Evolutionary conservation across 2,888 invertebrate genomes (phyloP).

Genomic region (Amphipoea oculea): DNA sequence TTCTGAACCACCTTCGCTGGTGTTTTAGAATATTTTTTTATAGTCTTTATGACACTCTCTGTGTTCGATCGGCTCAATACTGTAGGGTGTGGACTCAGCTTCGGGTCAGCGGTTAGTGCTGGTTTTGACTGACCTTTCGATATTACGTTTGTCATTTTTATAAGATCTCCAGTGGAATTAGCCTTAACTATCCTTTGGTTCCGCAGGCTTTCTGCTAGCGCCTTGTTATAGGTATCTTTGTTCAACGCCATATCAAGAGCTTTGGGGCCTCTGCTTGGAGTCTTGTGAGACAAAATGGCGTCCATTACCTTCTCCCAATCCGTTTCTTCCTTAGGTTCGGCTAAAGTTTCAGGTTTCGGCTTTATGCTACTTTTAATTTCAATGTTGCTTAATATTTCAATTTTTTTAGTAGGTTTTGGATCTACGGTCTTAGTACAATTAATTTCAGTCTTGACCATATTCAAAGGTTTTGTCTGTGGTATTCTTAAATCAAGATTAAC

Average conservation of each 20-base stretch:
- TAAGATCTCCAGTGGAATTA: constrained; percentile 29
- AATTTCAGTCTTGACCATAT: constrained; percentile 60
- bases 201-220: constrained; percentile 65
- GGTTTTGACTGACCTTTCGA: constrained; percentile 33
- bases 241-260: constrained; percentile 81
- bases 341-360: constrained; percentile 13
- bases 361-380: constrained; percentile 44
- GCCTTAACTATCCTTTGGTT: constrained; percentile 61
- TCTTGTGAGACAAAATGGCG: constrained; percentile 82
- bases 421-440: constrained; percentile 38
- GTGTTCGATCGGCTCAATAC: constrained; percentile 39
- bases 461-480: constrained; percentile 50
- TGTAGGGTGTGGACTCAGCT: neutral
- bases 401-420: constrained; percentile 47
- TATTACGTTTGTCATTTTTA: constrained; percentile 17
- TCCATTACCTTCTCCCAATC: constrained; percentile 85
- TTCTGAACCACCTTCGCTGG: constrained; percentile 24
- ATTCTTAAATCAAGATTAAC: constrained; percentile 31
- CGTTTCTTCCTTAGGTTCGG: constrained; percentile 47
- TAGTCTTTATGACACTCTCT: constrained; percentile 48
- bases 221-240: constrained; percentile 73
- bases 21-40: constrained; percentile 39
- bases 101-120: neutral
- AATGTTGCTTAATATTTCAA: constrained; percentile 49
- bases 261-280: constrained; percentile 82